These are phyloP conservation scores for Eretmocerus hayati DNA, from an alignment of 2,888 invertebrate species.

Conservation along the genomic window DNA sequence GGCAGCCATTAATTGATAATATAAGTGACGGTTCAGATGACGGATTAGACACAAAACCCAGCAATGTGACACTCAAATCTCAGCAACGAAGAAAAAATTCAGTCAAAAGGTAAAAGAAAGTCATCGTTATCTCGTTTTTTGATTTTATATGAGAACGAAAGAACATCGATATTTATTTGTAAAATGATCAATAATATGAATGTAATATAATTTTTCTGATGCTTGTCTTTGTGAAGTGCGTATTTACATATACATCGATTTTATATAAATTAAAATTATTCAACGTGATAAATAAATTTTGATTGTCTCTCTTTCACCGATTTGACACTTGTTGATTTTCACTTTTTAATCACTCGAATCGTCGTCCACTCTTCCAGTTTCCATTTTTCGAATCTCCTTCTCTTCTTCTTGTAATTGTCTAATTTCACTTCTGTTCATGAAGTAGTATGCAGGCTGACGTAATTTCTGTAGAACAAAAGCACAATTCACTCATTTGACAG, in stretches of 20 bases:
- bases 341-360: too few relatives aligned
- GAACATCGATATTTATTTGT: neutral
- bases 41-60: slow-evolving; percentile 7
- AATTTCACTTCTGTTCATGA: slow-evolving; percentile 87
- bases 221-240: slow-evolving; percentile 2
- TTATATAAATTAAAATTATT: slow-evolving; percentile 13
- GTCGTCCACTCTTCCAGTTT: neutral
- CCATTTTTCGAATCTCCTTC: slow-evolving; percentile 39
- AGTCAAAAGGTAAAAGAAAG: slow-evolving; percentile 5
- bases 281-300: too few relatives aligned
- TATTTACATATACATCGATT: slow-evolving; percentile 12
- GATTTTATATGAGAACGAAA: too few relatives aligned
- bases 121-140: neutral
- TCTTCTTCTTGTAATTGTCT: slow-evolving; percentile 78
- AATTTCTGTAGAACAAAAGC: slow-evolving; percentile 54
- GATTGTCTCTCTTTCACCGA: too few relatives aligned
- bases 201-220: slow-evolving; percentile 3
- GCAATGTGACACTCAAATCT: neutral
- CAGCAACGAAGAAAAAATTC: slow-evolving; percentile 3
- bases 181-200: neutral
- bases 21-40: slow-evolving; percentile 18
- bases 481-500: neutral
- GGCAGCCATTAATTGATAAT: slow-evolving; percentile 51
- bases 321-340: too few relatives aligned
- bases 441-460: slow-evolving; percentile 84